Percentiles rank a stretch among this genome's conserved stretches.
These are phyloP conservation scores for Betta splendens DNA, from an alignment of 2,797 vertebrate species.

Conservation along the genomic window DNA sequence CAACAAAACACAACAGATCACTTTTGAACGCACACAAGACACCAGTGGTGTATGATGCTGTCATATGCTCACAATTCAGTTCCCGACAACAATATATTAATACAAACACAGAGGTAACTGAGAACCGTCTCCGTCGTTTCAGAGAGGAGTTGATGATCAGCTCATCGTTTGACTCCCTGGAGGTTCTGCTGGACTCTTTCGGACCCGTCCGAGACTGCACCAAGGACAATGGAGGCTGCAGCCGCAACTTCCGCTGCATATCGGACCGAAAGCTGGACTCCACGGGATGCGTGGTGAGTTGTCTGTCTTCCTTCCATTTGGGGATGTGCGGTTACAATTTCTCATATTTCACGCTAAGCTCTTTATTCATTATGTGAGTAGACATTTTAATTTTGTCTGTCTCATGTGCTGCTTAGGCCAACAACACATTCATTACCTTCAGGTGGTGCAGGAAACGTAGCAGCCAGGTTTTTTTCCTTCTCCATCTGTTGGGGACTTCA, in stretches of 20 bases:
- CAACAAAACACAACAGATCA: too few relatives aligned
- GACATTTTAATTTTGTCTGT: slow-evolving; percentile 38
- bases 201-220: slow-evolving; percentile 97
- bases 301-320: not conserved
- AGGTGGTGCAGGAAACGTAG: slow-evolving; percentile 74
- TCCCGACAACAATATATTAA: too few relatives aligned
- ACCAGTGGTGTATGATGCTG: too few relatives aligned
- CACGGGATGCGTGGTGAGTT: slow-evolving; percentile 93
- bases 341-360: slow-evolving; percentile 6
- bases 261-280: slow-evolving; percentile 97
- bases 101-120: too few relatives aligned
- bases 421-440: slow-evolving; percentile 60
- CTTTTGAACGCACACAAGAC: too few relatives aligned
- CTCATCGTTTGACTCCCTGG: slow-evolving; percentile 96
- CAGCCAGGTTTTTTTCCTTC: slow-evolving; percentile 70
- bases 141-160: slow-evolving; percentile 99
- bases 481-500: slow-evolving; percentile 72
- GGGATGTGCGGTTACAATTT: slow-evolving; percentile 16
- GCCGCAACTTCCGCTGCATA: slow-evolving; percentile 97
- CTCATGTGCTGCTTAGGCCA: slow-evolving; percentile 31
- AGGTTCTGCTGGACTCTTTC: slow-evolving; percentile 96
- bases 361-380: slow-evolving; percentile 35
- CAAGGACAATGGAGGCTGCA: slow-evolving; percentile 96
- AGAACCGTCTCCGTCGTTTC: too few relatives aligned
- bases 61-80: too few relatives aligned